Evolutionary conservation across 2,888 invertebrate species (phyloP), one percentile per base, ranked within the genome.

Genomic region (Catocala fraxini): DNA sequence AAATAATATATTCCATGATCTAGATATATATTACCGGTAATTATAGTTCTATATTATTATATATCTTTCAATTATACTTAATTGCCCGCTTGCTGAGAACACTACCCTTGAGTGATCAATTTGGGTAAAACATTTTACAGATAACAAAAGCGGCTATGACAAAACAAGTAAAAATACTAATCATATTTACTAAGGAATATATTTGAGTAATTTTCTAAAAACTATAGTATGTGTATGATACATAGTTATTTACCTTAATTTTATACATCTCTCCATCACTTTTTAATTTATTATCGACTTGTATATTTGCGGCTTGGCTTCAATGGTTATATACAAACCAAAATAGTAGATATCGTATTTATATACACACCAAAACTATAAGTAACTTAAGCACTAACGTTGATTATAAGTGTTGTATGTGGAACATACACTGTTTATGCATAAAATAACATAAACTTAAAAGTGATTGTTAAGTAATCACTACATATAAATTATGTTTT

Each of bases 171-270:
- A 70, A 73, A 70, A 72, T 65, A 70, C 70, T 56, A 71, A 70
- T 72, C 56, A 74, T 69, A 73, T 75, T 72, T 84, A 83, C 83
- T 85, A 86, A 83, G 84, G 87, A 86, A 88, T 89, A 89, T 89
- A 89, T 89, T 89, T 89, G 84, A 88, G 83, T 88, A 86, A 85
- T 81, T 84, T 82, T 81, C 75, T 75, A 75, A 81, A 79, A 81
- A 82, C 79, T 83, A 85, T 81, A 83, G 56, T 82, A 85, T 79
- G 83, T 89, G 86, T 89, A 88, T 89, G 72, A 87, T 88, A 89
- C 89, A 89, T 79, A 77, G 75, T 82, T 77, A 71, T 73, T 73
- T 75, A 81, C 73, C 80, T 86, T 82, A 74, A 73, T 82, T 87
- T 86, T 85, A 84, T 84, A 88, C 81, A 86, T 77, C 79, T 82